Evolutionary conservation across 2,797 vertebrate genomes (phyloP), one percentile per base, ranked within the genome.

Genomic region (Salarias fasciatus): DNA sequence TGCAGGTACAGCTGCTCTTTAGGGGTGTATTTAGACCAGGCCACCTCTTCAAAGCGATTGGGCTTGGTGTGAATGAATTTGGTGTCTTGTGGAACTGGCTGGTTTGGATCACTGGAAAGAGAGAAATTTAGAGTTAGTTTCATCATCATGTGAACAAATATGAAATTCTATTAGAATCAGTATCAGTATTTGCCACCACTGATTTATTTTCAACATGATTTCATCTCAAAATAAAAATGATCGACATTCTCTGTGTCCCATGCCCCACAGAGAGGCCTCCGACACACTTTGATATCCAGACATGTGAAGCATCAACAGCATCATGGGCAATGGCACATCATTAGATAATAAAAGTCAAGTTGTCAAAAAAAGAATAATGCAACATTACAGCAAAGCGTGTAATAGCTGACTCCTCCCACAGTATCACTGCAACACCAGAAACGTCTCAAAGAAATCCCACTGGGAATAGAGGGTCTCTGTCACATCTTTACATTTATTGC

Each of bases 51-150:
- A 43, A 99, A 99, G n/a, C 97, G 96, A 77, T 99, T 99, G 0
- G 97, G 97, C 74, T 99, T 99, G 0, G 97, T 99, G 84, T 99
- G 97, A 78, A 99, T 99, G 87, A 99, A 99, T 82, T 99, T 99
- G 67, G 97, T 99, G 24, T 99, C 97, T 79, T 99, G 97, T 10
- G 97, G 97, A 45, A 99, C 97, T 0, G 97, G 97, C 63, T 97
- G 96, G 58, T 99, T 99, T 3, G 97, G 97, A 77, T 99, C 96
- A 35, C 97, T 99, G 79, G 36, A 80, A 80, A 28, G 31, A 53
- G 10, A 4, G 8, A 2, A 38, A 38, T 35, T 6, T 4, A 5
- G 33, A 35, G 18, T 24, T 24, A 35, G 33, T 6, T 35, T 35
- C 4, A 6, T 35, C 33, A 6, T 35, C 33, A 9, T 35, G 6